Evolutionary conservation across 2,797 vertebrate species (phyloP).

Genomic region (Onychomys torridus): DNA sequence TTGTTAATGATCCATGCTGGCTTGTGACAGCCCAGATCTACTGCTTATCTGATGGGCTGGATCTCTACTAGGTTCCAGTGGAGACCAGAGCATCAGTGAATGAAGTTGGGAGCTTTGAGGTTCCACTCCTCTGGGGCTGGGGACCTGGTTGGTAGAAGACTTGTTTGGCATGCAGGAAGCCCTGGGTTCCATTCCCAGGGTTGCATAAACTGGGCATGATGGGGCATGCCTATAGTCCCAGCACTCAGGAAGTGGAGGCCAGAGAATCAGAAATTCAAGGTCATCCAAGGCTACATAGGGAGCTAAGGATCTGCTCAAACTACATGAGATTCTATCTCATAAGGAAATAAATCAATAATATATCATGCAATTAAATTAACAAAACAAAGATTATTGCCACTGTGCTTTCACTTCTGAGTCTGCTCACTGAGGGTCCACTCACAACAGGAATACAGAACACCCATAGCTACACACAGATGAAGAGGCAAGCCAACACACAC

Average conservation of each 20-base stretch:
- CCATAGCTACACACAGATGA: accelerated
- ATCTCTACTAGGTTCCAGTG: constrained; percentile 87
- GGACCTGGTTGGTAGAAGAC: not conserved
- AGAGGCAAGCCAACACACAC: not conserved
- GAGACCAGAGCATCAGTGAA: constrained; percentile 78
- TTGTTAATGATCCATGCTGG: constrained; percentile 91
- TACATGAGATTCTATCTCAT: not conserved
- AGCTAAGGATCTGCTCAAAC: not conserved
- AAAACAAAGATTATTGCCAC: constrained; percentile 73
- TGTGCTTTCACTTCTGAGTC: constrained; percentile 68
- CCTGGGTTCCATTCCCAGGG: not conserved
- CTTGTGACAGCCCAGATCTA: constrained; percentile 81
- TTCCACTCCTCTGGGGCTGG: constrained; percentile 68
- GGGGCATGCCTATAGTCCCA: not conserved
- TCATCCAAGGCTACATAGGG: not conserved
- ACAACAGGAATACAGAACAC: no score
- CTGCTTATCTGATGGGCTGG: constrained; percentile 88
- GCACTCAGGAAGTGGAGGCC: not conserved
- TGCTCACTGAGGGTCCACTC: not conserved
- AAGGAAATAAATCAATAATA: not conserved
- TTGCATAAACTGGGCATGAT: not conserved
- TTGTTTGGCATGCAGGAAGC: not conserved
- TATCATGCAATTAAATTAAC: not conserved
- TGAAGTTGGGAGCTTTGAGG: constrained; percentile 84
- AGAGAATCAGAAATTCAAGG: not conserved